Percentiles rank a stretch among this genome's conserved stretches.
Evolutionary conservation across 2,113 vertebrate genomes (phyloP).

Genomic region (Crypturellus undulatus): DNA sequence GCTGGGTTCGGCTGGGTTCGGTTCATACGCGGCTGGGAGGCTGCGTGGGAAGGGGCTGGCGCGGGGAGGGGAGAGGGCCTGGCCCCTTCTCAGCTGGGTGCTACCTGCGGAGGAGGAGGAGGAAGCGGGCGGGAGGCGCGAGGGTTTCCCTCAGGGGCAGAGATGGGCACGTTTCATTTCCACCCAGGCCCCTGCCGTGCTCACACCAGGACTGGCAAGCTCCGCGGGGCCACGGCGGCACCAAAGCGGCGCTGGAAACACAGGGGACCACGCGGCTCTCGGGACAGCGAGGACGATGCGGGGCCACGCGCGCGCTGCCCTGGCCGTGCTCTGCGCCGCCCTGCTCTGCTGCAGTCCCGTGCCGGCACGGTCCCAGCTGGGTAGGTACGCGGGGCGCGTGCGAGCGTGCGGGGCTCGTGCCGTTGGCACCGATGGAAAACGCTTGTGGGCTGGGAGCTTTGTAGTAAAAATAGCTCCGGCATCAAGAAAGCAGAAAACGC

Average conservation of each 20-base stretch:
- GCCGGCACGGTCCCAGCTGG: background rate
- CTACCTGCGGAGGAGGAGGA: background rate
- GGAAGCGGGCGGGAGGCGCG: background rate
- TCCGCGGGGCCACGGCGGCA: fast-evolving
- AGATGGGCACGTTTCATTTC: constrained; percentile 29
- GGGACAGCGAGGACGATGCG: fast-evolving
- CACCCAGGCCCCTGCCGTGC: background rate
- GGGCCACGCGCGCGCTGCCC: background rate
- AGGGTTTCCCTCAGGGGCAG: constrained; percentile 37
- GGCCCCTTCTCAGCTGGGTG: background rate
- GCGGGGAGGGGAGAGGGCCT: background rate
- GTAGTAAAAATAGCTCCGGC: background rate
- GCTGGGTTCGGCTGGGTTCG: too few relatives aligned
- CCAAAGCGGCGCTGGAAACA: background rate
- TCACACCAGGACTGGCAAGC: fast-evolving
- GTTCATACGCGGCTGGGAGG: too few relatives aligned
- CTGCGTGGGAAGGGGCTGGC: fast-evolving
- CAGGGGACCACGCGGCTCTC: background rate
- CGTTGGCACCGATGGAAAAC: fast-evolving
- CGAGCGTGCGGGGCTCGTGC: fast-evolving
- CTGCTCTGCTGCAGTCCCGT: constrained; percentile 2
- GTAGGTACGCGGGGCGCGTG: background rate
- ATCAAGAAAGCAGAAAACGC: background rate
- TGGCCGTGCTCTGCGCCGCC: background rate
- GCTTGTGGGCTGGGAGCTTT: background rate